phyloP scores from a whole-genome alignment of 2,797 vertebrate genomes.

The Leontopithecus rosalia region DNA sequence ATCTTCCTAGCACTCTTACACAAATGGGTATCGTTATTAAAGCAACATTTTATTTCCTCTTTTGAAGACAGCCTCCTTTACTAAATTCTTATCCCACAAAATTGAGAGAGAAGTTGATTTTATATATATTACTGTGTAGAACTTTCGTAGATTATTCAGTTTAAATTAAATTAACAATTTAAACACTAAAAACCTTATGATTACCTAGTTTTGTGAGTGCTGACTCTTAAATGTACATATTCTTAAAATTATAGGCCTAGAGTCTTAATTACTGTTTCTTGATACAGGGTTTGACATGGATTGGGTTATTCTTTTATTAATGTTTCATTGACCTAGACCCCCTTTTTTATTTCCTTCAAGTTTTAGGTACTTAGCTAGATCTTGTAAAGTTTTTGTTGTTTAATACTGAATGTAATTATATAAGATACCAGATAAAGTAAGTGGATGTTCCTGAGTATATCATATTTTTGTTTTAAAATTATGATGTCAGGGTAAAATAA shows the following conservation, averaged over 20 bases:
- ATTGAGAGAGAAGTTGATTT: neutral
- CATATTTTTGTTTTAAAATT: conserved; percentile 57
- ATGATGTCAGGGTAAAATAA: neutral
- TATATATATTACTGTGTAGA: neutral
- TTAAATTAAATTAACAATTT: neutral
- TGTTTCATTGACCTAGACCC: neutral
- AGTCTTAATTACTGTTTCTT: conserved; percentile 14
- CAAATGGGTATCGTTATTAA: conserved; percentile 35
- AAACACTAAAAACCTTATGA: conserved; percentile 39
- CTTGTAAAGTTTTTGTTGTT: conserved; percentile 19
- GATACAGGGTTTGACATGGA: neutral
- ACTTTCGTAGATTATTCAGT: neutral
- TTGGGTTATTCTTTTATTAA: conserved; percentile 21
- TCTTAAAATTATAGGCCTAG: neutral
- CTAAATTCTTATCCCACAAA: neutral
- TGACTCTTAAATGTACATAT: neutral
- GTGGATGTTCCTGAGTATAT: conserved; percentile 9
- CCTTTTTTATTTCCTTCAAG: neutral
- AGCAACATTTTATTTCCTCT: neutral
- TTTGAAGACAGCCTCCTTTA: conserved; percentile 8
- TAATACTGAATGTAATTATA: conserved; percentile 17
- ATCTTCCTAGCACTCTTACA: neutral
- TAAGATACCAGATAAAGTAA: conserved; percentile 24
- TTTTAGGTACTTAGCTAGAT: conserved; percentile 29
- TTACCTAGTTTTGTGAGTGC: conserved; percentile 25